Evolutionary conservation across 2,888 invertebrate species (phyloP).

Genomic region (Cosmorhoe ocellata): DNA sequence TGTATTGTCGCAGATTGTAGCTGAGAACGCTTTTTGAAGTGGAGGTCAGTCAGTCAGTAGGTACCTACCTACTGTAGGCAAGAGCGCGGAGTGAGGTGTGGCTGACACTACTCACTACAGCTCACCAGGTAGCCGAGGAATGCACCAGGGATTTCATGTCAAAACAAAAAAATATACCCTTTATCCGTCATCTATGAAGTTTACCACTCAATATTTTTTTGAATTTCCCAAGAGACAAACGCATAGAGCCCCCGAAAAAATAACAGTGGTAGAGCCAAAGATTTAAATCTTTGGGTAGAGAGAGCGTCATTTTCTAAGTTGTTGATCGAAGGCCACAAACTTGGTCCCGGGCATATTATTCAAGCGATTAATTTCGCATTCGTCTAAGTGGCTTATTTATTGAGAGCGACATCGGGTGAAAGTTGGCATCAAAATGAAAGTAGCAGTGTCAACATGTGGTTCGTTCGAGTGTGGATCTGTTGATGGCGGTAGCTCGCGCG

Average conservation of each 20-base stretch:
- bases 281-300: no score
- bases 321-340: no score
- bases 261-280: no score
- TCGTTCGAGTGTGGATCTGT: conserved; percentile 39
- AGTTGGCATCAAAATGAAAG: conserved; percentile 79
- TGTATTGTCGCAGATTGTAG: conserved; percentile 38
- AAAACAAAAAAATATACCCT: no score
- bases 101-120: conserved; percentile 24
- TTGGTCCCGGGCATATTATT: no score
- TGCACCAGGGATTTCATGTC: no score
- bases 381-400: conserved; percentile 57
- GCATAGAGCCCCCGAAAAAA: no score
- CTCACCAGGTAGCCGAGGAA: conserved; percentile 26
- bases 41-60: conserved; percentile 54
- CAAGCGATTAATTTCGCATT: conserved; percentile 57
- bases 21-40: conserved; percentile 53
- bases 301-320: no score
- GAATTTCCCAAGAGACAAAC: no score
- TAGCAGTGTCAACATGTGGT: conserved; percentile 74
- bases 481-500: conserved; percentile 32
- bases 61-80: conserved; percentile 52
- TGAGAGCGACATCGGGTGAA: conserved; percentile 72
- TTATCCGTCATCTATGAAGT: no score
- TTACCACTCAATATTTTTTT: no score
- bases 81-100: conserved; percentile 22